Evolutionary conservation across 2,888 invertebrate genomes (phyloP).

Genomic region (Drosophila ezoana): DNA sequence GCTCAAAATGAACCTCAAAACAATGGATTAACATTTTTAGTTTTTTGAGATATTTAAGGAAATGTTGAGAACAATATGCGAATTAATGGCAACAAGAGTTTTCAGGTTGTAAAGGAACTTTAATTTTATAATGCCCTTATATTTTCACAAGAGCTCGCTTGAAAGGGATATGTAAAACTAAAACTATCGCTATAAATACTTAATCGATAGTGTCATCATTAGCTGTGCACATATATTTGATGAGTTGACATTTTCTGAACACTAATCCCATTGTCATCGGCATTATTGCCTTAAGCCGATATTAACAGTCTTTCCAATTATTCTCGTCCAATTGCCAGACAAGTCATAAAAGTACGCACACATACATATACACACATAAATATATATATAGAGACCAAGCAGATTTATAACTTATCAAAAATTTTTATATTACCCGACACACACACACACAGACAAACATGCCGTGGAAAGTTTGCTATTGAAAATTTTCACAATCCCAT

Average conservation of each 20-base stretch:
- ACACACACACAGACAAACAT: constrained; percentile 7
- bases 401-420: constrained; percentile 62
- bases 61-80: neutral
- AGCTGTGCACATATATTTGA: no score
- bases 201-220: neutral
- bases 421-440: constrained; percentile 44
- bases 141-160: no score
- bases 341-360: constrained; percentile 12
- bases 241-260: neutral
- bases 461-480: constrained; percentile 55
- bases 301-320: constrained; percentile 6
- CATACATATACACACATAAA: neutral
- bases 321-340: constrained; percentile 22
- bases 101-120: no score
- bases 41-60: neutral
- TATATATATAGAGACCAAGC: constrained; percentile 6
- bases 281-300: constrained; percentile 22
- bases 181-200: no score
- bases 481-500: constrained; percentile 67
- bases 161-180: no score
- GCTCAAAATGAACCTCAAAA: constrained; percentile 2
- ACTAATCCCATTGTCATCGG: constrained; percentile 1
- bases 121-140: no score
- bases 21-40: neutral
- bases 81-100: no score